Evolutionary conservation across 1,140 invertebrate genomes (phyloP).

Genomic region (Eriocheir sinensis): DNA sequence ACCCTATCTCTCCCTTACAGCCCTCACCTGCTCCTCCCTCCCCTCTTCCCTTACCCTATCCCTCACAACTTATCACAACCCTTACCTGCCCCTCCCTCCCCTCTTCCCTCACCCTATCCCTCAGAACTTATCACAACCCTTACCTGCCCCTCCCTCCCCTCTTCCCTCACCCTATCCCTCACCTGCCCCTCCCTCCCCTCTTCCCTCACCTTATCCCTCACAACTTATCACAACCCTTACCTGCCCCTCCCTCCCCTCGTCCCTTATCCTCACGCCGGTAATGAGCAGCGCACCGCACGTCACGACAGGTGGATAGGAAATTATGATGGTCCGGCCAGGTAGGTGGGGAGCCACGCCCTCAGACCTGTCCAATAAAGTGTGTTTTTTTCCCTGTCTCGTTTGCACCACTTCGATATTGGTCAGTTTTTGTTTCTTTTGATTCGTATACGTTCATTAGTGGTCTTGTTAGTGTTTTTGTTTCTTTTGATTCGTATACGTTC

Average conservation of each 20-base stretch:
- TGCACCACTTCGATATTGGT: not conserved
- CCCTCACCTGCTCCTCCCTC: not conserved
- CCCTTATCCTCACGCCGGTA: not conserved
- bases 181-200: not conserved
- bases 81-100: not conserved
- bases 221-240: no score
- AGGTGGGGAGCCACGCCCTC: slow-evolving; percentile 14
- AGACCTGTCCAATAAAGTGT: not conserved
- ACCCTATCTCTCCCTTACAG: no score
- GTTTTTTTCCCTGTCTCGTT: not conserved
- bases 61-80: no score
- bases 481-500: not conserved
- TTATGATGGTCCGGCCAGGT: not conserved
- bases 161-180: not conserved
- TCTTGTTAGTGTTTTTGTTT: no score
- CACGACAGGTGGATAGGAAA: not conserved
- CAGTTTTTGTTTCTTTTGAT: not conserved
- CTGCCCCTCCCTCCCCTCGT: not conserved
- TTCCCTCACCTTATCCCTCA: not conserved
- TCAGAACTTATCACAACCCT: not conserved
- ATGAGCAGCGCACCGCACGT: not conserved
- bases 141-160: not conserved
- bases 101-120: not conserved
- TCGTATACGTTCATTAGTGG: no score
- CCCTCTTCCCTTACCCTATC: not conserved